These are phyloP conservation scores for Passer montanus DNA, from an alignment of 2,113 vertebrate genomes.

Conservation along the genomic window DNA sequence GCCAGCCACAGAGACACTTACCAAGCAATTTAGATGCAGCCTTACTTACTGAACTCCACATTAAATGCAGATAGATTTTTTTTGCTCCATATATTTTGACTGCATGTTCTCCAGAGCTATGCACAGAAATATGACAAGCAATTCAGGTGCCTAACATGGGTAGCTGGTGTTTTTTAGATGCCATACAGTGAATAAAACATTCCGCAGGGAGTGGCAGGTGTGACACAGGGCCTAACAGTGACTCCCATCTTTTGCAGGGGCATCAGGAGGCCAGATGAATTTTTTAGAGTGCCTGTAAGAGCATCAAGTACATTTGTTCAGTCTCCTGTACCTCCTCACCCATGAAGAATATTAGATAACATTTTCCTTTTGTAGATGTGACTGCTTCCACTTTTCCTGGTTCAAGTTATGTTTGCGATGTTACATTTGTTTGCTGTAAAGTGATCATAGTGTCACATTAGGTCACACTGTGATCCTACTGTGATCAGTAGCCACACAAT, in stretches of 20 bases:
- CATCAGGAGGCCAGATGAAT: not conserved
- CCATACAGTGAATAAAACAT: not conserved
- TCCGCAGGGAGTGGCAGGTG: not conserved
- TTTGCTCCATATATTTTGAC: conserved; percentile 43
- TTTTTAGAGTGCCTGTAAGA: not conserved
- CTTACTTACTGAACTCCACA: conserved; percentile 21
- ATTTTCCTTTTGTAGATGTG: not conserved
- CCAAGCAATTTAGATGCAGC: conserved; percentile 41
- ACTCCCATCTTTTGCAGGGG: not conserved
- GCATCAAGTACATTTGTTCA: not conserved
- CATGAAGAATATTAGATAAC: not conserved
- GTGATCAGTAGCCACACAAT: not conserved
- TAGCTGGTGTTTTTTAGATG: not conserved
- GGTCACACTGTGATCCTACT: not conserved
- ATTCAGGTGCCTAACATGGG: not conserved
- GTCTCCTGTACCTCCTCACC: not conserved
- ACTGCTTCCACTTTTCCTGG: not conserved
- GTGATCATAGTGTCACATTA: not conserved
- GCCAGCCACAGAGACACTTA: conserved; percentile 10
- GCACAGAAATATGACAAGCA: not conserved
- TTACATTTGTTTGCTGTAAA: not conserved
- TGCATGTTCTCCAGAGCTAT: not conserved
- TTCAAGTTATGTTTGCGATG: fast-evolving
- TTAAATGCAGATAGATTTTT: conserved; percentile 38
- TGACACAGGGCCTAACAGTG: not conserved